Conservation (phyloP, 1,140 invertebrate genomes). For the Radopholus similis region DNA sequence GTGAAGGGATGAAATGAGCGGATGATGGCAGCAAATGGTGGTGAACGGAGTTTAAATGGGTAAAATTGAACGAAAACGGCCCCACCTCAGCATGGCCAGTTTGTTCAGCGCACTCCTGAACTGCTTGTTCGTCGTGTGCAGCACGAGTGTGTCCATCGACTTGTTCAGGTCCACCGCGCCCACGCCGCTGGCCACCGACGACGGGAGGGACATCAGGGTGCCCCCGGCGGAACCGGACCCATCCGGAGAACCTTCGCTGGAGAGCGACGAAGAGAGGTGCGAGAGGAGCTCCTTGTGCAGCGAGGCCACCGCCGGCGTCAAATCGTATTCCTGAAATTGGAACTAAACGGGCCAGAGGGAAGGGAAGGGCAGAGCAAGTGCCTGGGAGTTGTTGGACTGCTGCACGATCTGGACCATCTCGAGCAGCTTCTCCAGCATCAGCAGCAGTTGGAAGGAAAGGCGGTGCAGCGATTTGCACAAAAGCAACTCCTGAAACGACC, state of each 20-base stretch:
- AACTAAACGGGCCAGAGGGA: not conserved
- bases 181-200: slow-evolving; percentile 17
- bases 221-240: not conserved
- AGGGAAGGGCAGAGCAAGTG: slow-evolving; percentile 6
- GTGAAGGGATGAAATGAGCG: not conserved
- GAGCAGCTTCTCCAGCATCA: slow-evolving; percentile 83
- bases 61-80: not conserved
- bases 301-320: slow-evolving; percentile 50
- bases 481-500: slow-evolving; percentile 64
- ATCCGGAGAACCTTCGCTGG: slow-evolving; percentile 3
- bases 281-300: slow-evolving; percentile 53
- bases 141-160: slow-evolving; percentile 42
- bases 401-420: slow-evolving; percentile 70
- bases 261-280: slow-evolving; percentile 24
- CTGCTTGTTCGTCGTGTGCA: slow-evolving; percentile 57
- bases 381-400: slow-evolving; percentile 45
- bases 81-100: slow-evolving; percentile 47
- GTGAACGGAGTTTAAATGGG: not conserved
- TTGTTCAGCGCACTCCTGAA: slow-evolving; percentile 46
- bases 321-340: slow-evolving; percentile 52
- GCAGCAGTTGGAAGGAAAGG: slow-evolving; percentile 83
- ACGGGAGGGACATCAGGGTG: slow-evolving; percentile 27
- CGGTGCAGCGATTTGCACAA: slow-evolving; percentile 78
- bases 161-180: slow-evolving; percentile 18
- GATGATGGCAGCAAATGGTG: not conserved